A percentile compares a stretch with the other conserved stretches of the same genome.
These are phyloP conservation scores for Agriopis leucophaearia DNA, from an alignment of 2,888 invertebrate genomes.

Conservation along the genomic window DNA sequence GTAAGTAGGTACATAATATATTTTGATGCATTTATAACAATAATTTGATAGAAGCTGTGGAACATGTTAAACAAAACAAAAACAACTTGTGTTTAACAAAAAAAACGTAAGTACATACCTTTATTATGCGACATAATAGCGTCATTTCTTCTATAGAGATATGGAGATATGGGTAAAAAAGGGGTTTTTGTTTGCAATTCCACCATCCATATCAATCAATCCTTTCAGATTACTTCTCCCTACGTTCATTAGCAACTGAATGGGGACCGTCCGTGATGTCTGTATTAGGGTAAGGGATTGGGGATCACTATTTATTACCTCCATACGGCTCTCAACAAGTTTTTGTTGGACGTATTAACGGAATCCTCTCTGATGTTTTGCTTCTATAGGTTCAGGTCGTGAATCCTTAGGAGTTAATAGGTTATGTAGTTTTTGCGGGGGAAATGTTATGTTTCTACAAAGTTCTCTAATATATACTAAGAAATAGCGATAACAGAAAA, in stretches of 20 bases:
- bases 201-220: constrained; percentile 38
- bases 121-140: background rate
- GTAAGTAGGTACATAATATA: too few relatives aligned
- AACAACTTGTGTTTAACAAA: background rate
- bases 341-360: constrained; percentile 35
- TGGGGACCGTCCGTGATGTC: constrained; percentile 55
- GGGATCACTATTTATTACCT: constrained; percentile 36
- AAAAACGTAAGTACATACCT: background rate
- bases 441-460: too few relatives aligned
- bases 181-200: constrained; percentile 25
- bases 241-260: constrained; percentile 54
- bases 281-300: constrained; percentile 41
- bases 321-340: constrained; percentile 37
- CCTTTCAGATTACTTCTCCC: constrained; percentile 48
- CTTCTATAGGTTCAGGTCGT: background rate
- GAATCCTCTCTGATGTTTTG: constrained; percentile 22
- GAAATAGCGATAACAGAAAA: too few relatives aligned
- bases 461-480: too few relatives aligned
- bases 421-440: background rate
- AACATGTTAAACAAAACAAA: background rate
- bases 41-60: too few relatives aligned
- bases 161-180: constrained; percentile 3
- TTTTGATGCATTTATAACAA: too few relatives aligned
- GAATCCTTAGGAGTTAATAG: background rate
- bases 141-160: too few relatives aligned